phyloP scores from a whole-genome alignment of 2,888 invertebrate genomes.

The Lampropteryx suffumata region DNA sequence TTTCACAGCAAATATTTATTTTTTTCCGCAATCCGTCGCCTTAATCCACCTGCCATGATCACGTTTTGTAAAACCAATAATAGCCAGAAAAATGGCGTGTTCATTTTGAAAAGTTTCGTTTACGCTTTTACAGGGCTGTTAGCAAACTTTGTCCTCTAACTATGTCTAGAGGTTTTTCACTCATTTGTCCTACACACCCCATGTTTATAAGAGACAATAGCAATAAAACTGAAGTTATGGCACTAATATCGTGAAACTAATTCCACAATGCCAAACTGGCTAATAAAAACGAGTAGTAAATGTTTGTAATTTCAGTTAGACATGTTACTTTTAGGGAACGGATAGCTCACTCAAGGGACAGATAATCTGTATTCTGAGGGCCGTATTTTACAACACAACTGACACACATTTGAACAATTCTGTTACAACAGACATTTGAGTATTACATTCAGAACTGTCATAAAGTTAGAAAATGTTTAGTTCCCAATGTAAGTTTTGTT shows the following conservation, averaged over 20 bases:
- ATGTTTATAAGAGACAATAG: constrained; percentile 34
- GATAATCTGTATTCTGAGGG: no score
- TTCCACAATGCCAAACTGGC: constrained; percentile 32
- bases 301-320: constrained; percentile 33
- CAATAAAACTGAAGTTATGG: constrained; percentile 37
- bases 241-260: constrained; percentile 35
- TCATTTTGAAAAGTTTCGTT: neutral
- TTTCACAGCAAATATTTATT: no score
- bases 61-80: no score
- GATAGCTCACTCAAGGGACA: constrained; percentile 11
- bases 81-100: no score
- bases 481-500: no score
- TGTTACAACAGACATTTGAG: no score
- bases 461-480: no score
- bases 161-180: constrained; percentile 16
- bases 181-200: constrained; percentile 23
- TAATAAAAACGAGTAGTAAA: constrained; percentile 36
- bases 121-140: neutral
- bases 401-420: no score
- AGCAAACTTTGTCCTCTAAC: constrained; percentile 6
- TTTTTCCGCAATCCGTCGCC: no score
- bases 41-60: no score
- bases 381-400: no score
- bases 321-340: neutral
- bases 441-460: no score